Percentiles rank a stretch among this genome's conserved stretches.
Conservation (phyloP, 2,797 vertebrate genomes). For the Gobionotothen gibberifrons region DNA sequence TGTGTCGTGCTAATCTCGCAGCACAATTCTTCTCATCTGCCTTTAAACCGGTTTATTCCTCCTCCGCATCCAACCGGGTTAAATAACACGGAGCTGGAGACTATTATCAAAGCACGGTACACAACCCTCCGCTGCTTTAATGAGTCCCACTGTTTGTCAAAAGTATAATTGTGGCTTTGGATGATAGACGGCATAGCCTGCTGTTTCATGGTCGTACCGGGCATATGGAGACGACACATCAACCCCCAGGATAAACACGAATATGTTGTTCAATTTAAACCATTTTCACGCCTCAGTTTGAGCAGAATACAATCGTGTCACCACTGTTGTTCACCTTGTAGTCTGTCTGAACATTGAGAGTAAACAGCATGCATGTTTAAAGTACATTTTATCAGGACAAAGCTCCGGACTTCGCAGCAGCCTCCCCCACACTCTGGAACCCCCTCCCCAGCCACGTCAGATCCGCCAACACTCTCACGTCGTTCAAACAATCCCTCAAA, state of each 20-base stretch:
- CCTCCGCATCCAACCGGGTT: conserved; percentile 30
- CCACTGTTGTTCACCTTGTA: background rate
- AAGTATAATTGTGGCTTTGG: conserved; percentile 4
- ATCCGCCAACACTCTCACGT: too few relatives aligned
- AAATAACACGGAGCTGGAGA: conserved; percentile 34
- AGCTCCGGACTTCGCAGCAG: too few relatives aligned
- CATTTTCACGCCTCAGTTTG: background rate
- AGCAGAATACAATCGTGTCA: background rate
- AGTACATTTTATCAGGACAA: too few relatives aligned
- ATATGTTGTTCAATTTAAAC: background rate
- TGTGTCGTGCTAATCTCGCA: conserved; percentile 51
- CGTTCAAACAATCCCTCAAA: too few relatives aligned
- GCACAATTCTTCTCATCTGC: conserved; percentile 57
- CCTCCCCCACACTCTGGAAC: too few relatives aligned
- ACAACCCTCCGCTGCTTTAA: conserved; percentile 33
- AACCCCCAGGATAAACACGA: background rate
- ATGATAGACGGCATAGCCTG: background rate
- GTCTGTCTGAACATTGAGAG: background rate
- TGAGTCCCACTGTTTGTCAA: conserved; percentile 25
- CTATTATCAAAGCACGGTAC: conserved; percentile 30
- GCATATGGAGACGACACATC: conserved; percentile 4
- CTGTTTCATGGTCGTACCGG: background rate
- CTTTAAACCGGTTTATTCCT: conserved; percentile 63
- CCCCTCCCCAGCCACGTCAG: too few relatives aligned
- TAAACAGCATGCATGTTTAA: background rate